These are phyloP conservation scores for Agriopis aurantiaria DNA, from an alignment of 2,888 invertebrate species.

Conservation along the genomic window DNA sequence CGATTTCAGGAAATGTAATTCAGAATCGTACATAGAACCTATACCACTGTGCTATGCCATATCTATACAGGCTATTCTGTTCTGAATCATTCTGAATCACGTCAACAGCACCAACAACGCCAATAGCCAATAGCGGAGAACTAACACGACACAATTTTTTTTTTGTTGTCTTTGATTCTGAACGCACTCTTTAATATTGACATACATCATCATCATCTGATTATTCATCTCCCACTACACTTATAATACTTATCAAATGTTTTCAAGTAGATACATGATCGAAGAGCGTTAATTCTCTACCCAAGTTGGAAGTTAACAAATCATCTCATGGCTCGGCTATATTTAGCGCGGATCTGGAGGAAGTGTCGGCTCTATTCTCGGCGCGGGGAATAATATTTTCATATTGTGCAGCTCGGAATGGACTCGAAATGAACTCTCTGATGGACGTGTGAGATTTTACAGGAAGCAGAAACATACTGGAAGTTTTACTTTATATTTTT, in stretches of 20 bases:
- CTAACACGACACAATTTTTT: too few relatives aligned
- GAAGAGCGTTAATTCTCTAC: conserved; percentile 32
- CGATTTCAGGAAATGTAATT: too few relatives aligned
- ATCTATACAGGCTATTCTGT: too few relatives aligned
- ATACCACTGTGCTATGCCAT: too few relatives aligned
- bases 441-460: conserved; percentile 13
- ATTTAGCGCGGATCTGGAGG: conserved; percentile 36
- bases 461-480: background rate
- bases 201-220: too few relatives aligned
- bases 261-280: conserved; percentile 1
- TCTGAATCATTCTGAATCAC: too few relatives aligned
- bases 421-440: conserved; percentile 23
- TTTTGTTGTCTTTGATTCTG: too few relatives aligned
- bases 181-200: too few relatives aligned
- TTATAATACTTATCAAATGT: background rate
- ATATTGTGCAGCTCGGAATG: conserved; percentile 28
- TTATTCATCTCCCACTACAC: too few relatives aligned
- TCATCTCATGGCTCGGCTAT: conserved; percentile 33
- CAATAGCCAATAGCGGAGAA: too few relatives aligned
- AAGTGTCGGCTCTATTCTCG: conserved; percentile 33
- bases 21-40: too few relatives aligned
- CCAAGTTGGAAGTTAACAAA: conserved; percentile 33
- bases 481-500: background rate
- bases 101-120: too few relatives aligned
- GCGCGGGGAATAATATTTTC: conserved; percentile 35